Base-by-base conservation (phyloP, 2,888 invertebrate genomes). In the Gryllus longicercus region DNA sequence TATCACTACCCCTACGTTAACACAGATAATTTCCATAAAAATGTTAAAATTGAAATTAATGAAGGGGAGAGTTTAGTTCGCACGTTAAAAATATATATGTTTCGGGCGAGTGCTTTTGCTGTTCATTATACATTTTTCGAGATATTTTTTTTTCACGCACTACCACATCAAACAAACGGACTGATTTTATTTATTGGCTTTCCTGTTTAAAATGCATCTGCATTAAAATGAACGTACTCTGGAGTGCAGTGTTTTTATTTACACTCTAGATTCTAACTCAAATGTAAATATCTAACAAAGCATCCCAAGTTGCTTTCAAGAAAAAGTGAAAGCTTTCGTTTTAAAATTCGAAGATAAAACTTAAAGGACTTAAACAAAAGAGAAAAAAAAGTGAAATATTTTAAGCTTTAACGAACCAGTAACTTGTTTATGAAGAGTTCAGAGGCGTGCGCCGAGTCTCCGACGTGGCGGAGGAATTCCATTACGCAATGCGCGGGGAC, bases 41-140 rank as follows among this genome's bases (percentile, higher is more conserved):
- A 63, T 63, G 63, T 63, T 63, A 63, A 63, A 63, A 63, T 63
- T 63, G 63, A 63, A 63, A 63, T 63, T 63, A 63, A 63, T 63
- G 63, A 63, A 63, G 63, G 63, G 63, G 63, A 63, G 63, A 63
- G 63, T 63, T 63, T 63, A 63, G 63, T 63, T 18, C 63, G 16
- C 63, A 63, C 63, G 63, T 63, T 63, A 63, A 63, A 63, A 63
- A 63, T 63, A 63, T 63, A 63, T n/a, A 63, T 63, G 63, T 63
- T n/a, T 63, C 63, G 63, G 16, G 10, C n/a, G 63, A n/a, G 16
- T 63, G 63, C 63, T 63, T 63, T 63, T n/a, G n/a, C 63, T 63
- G 63, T 63, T 16, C 63, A 63, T 63, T 63, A 63, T 63, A 63
- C 63, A 63, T 63, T 63, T 63, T 63, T 63, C 63, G 14, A n/a